Base-by-base conservation (phyloP, 1,140 invertebrate genomes). In the Magallana angulata region DNA sequence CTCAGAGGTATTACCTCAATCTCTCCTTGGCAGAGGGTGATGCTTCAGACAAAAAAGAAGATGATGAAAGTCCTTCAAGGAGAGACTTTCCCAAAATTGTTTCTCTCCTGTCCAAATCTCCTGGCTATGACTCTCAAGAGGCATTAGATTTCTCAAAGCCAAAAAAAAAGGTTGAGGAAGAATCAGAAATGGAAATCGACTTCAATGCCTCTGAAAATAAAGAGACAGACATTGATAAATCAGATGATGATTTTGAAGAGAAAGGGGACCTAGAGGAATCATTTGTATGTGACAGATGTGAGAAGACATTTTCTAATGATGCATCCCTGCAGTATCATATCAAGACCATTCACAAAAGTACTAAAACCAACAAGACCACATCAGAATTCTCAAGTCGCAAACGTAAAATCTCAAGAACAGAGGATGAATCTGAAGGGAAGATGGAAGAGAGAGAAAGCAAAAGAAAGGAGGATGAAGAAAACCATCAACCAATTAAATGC, bases 51-150 rank as follows among this genome's bases (percentile, higher is more conserved):
- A 60, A 82, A 57, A 57, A 56, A 82, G 71, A 80, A 56, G 76
- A 80, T 1, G 18, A 80, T 80, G 76, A 58, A 30, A 82, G 88
- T 48, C 91, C 64, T 87, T 84, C 87, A 88, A 76, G 85, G 3
- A 89, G 86, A 64, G 86, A 93, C 57, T 93, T 92, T 84, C 92
- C 92, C 11, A 91, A 92, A 86, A 93, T 93, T 62, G 92, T 90
- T 8, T 93, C 92, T 14, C 86, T 93, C 14, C 85, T 91, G 58
- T 88, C 91, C 36, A 90, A 88, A 59, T 91, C 85, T n/a, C 60
- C 80, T 59, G 86, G 58, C 16, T 59, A 48, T 84, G 57, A 84
- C 24, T 30, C 59, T 16, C 82, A 85, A 18, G 85, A 89, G 82
- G 88, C 86, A 7, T 85, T 89, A 71, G 88, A 89, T 84, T 89